A percentile compares a stretch with the other conserved stretches of the same genome.
These are phyloP conservation scores for Cyprinodon variegatus DNA, from an alignment of 2,113 vertebrate genomes.

Conservation along the genomic window DNA sequence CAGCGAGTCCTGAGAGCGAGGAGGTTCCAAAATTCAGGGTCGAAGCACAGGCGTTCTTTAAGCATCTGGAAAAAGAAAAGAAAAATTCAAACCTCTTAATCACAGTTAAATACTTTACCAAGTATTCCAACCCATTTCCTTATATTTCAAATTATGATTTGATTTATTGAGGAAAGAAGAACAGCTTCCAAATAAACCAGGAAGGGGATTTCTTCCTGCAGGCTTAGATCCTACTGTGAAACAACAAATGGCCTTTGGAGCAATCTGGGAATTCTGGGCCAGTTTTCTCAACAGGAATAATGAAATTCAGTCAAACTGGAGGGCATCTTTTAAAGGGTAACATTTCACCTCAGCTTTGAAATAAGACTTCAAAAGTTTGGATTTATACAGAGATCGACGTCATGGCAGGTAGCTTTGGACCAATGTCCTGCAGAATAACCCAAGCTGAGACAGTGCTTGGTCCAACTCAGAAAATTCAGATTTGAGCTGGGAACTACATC, in stretches of 20 bases:
- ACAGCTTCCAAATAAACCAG: neutral
- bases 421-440: neutral
- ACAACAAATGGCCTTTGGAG: too few relatives aligned
- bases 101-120: neutral
- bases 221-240: too few relatives aligned
- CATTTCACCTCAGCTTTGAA: too few relatives aligned
- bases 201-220: too few relatives aligned
- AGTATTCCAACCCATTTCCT: neutral
- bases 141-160: neutral
- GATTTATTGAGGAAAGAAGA: neutral
- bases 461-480: neutral
- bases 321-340: too few relatives aligned
- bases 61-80: slow-evolving; percentile 81
- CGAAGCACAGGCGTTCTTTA: slow-evolving; percentile 93
- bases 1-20: slow-evolving; percentile 93
- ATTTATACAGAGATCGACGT: neutral
- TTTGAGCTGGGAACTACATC: neutral
- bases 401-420: neutral
- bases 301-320: neutral
- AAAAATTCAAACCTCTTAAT: neutral
- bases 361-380: neutral
- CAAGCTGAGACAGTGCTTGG: neutral
- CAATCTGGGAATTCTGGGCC: neutral
- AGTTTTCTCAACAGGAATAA: neutral
- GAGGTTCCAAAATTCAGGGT: slow-evolving; percentile 98